Evolutionary conservation across 2,797 vertebrate genomes (phyloP).

Genomic region (Clamator glandarius): DNA sequence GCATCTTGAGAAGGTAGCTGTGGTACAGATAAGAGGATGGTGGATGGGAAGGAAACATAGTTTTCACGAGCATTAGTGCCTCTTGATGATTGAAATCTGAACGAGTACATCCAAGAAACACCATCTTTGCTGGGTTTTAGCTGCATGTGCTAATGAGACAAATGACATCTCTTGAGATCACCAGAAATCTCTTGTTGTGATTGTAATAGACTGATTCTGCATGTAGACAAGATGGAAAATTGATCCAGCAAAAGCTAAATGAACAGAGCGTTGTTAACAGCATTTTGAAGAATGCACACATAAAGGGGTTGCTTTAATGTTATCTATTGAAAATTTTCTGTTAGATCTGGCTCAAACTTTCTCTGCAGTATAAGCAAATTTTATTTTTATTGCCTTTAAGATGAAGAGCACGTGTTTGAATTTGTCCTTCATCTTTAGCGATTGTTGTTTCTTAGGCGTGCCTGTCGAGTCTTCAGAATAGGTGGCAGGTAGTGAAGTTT

Average conservation of each 20-base stretch:
- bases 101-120: neutral
- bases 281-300: neutral
- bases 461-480: neutral
- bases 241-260: constrained; percentile 24
- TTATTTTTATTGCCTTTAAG: neutral
- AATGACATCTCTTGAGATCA: neutral
- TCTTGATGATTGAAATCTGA: neutral
- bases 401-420: neutral
- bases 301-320: constrained; percentile 22
- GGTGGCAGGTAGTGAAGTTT: neutral
- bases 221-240: constrained; percentile 46
- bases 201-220: constrained; percentile 6
- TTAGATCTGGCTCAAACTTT: neutral
- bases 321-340: neutral
- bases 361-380: neutral
- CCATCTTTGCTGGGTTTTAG: neutral
- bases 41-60: neutral
- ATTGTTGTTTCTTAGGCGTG: neutral
- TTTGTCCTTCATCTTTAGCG: neutral
- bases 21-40: neutral
- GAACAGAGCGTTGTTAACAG: neutral
- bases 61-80: neutral
- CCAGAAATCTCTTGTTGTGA: constrained; percentile 10
- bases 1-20: neutral
- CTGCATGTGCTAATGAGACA: neutral